Evolutionary conservation across 2,888 invertebrate genomes (phyloP), one percentile per base, ranked within the genome.

Genomic region (Caenorhabditis uteleia): DNA sequence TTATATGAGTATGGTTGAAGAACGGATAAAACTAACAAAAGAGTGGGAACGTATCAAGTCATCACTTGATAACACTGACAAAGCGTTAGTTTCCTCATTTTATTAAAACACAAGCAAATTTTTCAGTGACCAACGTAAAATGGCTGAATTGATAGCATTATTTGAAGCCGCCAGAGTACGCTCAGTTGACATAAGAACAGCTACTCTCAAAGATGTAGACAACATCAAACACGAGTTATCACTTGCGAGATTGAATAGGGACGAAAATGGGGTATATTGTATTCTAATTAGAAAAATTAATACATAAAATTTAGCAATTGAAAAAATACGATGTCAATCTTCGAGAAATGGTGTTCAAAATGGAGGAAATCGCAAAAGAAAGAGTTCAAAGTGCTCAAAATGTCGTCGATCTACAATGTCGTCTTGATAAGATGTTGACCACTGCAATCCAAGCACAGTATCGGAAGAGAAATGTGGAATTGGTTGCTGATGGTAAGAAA

Each of bases 401-500:
- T 2, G 34, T 50, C 0, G 18, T 44, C 5, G 21, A 27, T 23
- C 36, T 56, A 7, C 61, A 61, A 20, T 44, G 23, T 20, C 31
- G 36, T 7, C 21, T 61, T 3, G 61, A 61, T 31, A 18, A 31
- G 1, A n/a, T 27, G 7, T 14, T 51, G 7, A 3, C 16, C 2
- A n/a, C 23, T 2, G 27, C 42, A 26, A 18, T 43, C 6, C 26
- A 27, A 6, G 8, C 36, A 0, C 44, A 48, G 6, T 54, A 59
- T 38, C 43, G 48, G 3, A 59, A 44, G 18, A 7, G 59, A 8
- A 42, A 47, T 27, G 31, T 59, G 47, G 59, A 59, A 10, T 4
- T 38, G n/a, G 5, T 47, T 12, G 10, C 21, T 3, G 21, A 59
- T 34, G n/a, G 34, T 34, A 34, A 16, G n/a, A 5, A 12, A n/a